Evolutionary conservation across 2,888 invertebrate species (phyloP).

Genomic region (Caenorhabditis sinica): DNA sequence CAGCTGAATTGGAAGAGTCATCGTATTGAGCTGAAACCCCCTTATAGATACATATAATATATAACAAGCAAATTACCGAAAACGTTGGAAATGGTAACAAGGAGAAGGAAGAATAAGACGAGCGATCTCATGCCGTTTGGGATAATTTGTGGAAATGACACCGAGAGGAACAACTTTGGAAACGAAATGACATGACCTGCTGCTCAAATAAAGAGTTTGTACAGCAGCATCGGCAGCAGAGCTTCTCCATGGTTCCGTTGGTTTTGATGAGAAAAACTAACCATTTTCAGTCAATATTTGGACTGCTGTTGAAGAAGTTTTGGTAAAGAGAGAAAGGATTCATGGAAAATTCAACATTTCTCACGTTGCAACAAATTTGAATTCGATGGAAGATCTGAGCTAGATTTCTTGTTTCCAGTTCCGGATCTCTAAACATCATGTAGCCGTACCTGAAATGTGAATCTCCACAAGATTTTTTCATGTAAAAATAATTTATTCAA

Average conservation of each 20-base stretch:
- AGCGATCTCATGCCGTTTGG: slow-evolving; percentile 26
- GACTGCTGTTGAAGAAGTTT: neutral
- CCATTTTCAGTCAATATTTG: slow-evolving; percentile 50
- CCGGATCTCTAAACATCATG: too few species aligned
- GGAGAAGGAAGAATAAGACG: slow-evolving; percentile 19
- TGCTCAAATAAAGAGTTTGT: slow-evolving; percentile 45
- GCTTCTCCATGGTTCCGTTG: slow-evolving; percentile 7
- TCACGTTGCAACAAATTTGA: slow-evolving; percentile 10
- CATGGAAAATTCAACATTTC: slow-evolving; percentile 6
- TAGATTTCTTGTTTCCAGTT: too few species aligned
- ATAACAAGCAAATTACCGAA: neutral
- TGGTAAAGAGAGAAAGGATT: neutral
- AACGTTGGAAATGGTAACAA: neutral
- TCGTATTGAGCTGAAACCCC: slow-evolving; percentile 35
- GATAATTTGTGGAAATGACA: slow-evolving; percentile 21
- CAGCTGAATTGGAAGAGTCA: slow-evolving; percentile 19
- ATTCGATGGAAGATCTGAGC: too few species aligned
- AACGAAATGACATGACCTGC: slow-evolving; percentile 39
- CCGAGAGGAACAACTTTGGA: slow-evolving; percentile 3
- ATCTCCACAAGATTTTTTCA: too few species aligned
- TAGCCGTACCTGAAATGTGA: too few species aligned
- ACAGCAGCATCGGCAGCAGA: neutral
- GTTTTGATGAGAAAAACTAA: slow-evolving; percentile 25
- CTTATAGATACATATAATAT: neutral
- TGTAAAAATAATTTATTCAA: slow-evolving; percentile 20